Base-by-base conservation (phyloP, 92 coral and sea anemone species). In the Epizoanthus stellaris region DNA sequence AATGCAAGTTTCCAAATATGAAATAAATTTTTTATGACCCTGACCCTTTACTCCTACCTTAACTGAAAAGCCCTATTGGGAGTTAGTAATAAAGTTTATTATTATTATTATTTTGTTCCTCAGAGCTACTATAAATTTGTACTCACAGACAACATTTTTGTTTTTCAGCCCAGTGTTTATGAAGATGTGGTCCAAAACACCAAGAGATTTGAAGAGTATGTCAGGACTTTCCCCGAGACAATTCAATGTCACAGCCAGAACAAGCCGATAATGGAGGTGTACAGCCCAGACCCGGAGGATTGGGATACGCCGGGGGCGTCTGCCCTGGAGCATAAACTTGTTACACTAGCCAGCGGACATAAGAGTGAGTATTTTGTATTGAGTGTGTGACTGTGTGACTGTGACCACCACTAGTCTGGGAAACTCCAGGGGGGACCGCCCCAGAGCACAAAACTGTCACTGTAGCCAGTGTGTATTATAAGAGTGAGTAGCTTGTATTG, bases 241-340 rank as follows among this genome's bases (percentile, higher is more conserved):
- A 96, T 96, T 77, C 91, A 92, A 79, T 96, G 99, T 64, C 89
- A 82, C 21, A 90, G 92, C 36, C 99, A 96, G 72, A 94, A 96
- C 85, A 87, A 91, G 57, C 99, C 97, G 82, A 88, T 96, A 80
- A 81, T 93, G 38, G 94, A 90, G 40, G 95, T 90, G 56, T 96
- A 81, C 80, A 91, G 86, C 74, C 95, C 95, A 10, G 83, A 85
- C 45, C 69, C 86, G 4, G 75, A 80, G 40, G 84, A 81, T 3
- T 82, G 88, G 93, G 91, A 91, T 65, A 76, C 82, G 10, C 97
- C 99, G 34, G 84, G 82, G 59, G 76, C 79, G 45, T 74, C 82
- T 47, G 86, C 75, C 61, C 77, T 88, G 8, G 95, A 94, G 3
- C 85, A 81, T 12, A 80, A 71, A 81, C 79, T 76, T 62, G 86